Base-by-base conservation (phyloP, 2,888 invertebrate species). In the Isoperla grammatica region DNA sequence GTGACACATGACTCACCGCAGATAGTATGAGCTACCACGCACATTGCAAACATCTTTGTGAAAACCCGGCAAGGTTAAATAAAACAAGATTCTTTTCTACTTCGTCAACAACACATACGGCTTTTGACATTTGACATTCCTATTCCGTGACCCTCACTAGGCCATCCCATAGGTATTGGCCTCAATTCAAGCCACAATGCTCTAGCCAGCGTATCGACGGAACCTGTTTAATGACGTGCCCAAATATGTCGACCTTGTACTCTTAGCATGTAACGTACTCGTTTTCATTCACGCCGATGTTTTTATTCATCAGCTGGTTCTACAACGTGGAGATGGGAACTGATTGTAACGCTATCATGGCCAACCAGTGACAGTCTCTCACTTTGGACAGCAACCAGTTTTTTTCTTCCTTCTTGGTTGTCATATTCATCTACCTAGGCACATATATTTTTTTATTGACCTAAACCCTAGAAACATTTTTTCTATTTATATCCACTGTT, bases 51-150 rank as follows among this genome's bases (percentile, higher is more conserved):
- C n/a, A n/a, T n/a, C n/a, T n/a, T n/a, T n/a, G n/a, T n/a, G n/a
- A n/a, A n/a, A n/a, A n/a, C n/a, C n/a, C n/a, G n/a, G n/a, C n/a
- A n/a, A n/a, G n/a, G n/a, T n/a, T n/a, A n/a, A n/a, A n/a, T n/a
- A n/a, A n/a, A n/a, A n/a, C 39, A 57, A 60, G 23, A 60, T 42
- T 59, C n/a, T 17, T 59, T 13, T 11, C 46, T 54, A 9, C 56
- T 54, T 40, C 2, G 19, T 43, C 15, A 43, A 29, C 29, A 29
- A 29, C 29, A 29, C 15, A 43, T 43, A 15, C 5, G 4, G 9
- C 43, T 43, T 11, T 13, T 17, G 43, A 15, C 43, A 43, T 43
- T 43, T 43, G 43, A 15, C 43, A 13, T 17, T 17, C 15, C 19
- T 43, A 43, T 43, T 5, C 5, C 6, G 15, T 43, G 43, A 17